phyloP scores from a whole-genome alignment of 2,797 vertebrate genomes.

The Podargus strigoides region DNA sequence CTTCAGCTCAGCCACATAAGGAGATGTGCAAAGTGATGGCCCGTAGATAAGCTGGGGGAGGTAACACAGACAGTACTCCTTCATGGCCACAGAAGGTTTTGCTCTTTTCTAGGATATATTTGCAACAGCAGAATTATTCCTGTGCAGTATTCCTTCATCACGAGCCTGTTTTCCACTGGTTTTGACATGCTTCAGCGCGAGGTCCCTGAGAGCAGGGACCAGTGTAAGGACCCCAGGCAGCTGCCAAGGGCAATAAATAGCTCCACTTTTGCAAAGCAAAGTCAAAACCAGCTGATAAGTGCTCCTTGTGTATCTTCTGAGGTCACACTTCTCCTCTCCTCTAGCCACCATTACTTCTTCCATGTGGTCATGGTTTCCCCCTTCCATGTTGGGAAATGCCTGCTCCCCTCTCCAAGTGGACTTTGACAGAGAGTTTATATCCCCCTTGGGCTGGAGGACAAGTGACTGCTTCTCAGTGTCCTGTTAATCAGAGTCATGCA shows the following conservation, averaged over 20 bases:
- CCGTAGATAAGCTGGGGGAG: background rate
- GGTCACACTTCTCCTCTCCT: background rate
- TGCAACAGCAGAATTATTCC: background rate
- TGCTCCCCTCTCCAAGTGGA: background rate
- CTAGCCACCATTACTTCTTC: background rate
- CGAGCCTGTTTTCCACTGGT: background rate
- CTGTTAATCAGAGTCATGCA: background rate
- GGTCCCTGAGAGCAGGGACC: background rate
- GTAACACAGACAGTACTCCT: background rate
- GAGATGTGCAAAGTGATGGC: background rate
- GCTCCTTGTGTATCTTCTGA: background rate
- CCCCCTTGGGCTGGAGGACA: background rate
- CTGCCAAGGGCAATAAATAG: background rate
- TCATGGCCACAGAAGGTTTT: background rate
- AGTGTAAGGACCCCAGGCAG: background rate
- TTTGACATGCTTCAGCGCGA: background rate
- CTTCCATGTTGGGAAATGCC: background rate
- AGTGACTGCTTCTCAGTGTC: background rate
- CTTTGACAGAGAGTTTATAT: background rate
- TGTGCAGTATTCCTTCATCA: background rate
- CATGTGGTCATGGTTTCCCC: fast-evolving
- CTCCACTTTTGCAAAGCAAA: background rate
- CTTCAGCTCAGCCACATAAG: background rate
- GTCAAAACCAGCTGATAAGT: background rate
- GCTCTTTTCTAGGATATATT: background rate